Evolutionary conservation across 2,113 vertebrate genomes (phyloP), one percentile per base, ranked within the genome.

Genomic region (Ornithorhynchus anatinus): DNA sequence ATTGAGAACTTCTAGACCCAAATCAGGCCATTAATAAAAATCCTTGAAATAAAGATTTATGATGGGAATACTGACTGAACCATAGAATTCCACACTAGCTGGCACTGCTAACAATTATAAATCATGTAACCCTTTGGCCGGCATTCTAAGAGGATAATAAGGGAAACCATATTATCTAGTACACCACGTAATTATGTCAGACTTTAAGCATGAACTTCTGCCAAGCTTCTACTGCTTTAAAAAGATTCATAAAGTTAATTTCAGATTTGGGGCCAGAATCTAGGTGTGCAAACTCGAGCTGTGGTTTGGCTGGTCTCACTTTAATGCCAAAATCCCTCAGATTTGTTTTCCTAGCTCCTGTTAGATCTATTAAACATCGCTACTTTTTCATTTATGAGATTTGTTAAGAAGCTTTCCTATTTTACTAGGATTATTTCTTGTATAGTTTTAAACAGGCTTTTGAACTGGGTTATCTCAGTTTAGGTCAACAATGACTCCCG

Each of bases 11-110:
- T 17, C 25, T 9, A 17, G 25, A 17, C 29, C 3, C 15, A 16
- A 7, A 29, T 50, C 14, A 27, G 8, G 19, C 5, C 31, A 19
- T 29, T 50, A 23, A 50, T 8, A 10, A 27, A 42, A 14, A 73
- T 69, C 73, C 64, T 75, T 71, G 76, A 84, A 72, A 13, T 69
- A 82, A 45, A 66, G 16, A 20, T n/a, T 52, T 36, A n/a, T 79
- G 74, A 86, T 80, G 52, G 85, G 76, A 82, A 75, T 64, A 69
- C 8, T 17, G 31, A 29, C 8, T 5, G 25, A 29, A 9, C 8
- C 25, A 8, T 16, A 2, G 15, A 17, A 16, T 25, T 50, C 25
- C 9, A 19, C 23, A 50, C 19, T 31, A 5, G 25, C 23, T 27
- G 25, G 22, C 11, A 11, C 12, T 47, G 5, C 25, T 47, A 27